Percentiles rank a stretch among this genome's conserved stretches.
phyloP scores from a whole-genome alignment of 2,113 vertebrate species.

The Aspidoscelis tigris region DNA sequence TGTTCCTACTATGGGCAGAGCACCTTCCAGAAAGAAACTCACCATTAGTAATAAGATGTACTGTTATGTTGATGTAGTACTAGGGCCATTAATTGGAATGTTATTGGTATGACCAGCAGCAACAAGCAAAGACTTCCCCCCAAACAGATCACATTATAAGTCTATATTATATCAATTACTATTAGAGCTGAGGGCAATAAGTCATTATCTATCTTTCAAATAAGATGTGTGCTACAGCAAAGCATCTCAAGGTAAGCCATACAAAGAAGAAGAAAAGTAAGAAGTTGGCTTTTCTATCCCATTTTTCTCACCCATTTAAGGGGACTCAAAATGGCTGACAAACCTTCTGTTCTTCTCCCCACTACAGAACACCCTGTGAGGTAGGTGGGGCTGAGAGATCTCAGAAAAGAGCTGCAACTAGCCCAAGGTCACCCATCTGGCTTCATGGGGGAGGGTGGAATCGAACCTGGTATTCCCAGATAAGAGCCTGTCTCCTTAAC shows the following conservation, averaged over 20 bases:
- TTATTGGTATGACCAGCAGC: neutral
- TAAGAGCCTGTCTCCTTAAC: no score
- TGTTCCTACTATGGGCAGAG: conserved; percentile 40
- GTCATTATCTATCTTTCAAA: neutral
- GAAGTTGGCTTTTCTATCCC: no score
- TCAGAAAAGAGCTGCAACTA: no score
- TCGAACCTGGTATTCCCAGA: no score
- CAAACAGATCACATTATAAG: neutral
- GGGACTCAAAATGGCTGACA: no score
- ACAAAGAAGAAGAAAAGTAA: neutral
- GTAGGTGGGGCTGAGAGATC: no score
- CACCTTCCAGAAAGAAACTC: conserved; percentile 32
- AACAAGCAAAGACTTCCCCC: neutral
- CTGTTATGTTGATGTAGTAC: neutral
- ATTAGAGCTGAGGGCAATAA: neutral
- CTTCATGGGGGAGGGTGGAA: no score
- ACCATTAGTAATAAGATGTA: neutral
- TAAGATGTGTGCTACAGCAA: neutral
- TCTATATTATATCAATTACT: neutral
- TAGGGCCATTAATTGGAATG: neutral
- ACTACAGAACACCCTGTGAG: no score
- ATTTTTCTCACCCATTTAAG: no score
- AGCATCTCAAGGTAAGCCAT: neutral
- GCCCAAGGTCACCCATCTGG: no score
- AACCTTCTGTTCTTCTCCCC: no score